Conservation (phyloP, 1,140 invertebrate genomes). For the Latrodectus geometricus region DNA sequence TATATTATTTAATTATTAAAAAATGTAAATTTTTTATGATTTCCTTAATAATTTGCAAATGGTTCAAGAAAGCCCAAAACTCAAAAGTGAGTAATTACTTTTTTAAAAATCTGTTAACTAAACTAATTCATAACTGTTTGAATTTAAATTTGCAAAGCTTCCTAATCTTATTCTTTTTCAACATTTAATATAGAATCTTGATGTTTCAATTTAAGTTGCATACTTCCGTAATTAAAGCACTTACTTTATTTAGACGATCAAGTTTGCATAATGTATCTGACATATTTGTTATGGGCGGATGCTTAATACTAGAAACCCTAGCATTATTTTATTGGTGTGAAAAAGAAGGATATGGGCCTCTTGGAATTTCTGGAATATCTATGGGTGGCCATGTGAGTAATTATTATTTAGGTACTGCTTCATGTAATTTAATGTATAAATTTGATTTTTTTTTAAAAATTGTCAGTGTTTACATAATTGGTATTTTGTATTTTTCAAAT, state of each 20-base stretch:
- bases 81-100: conserved; percentile 80
- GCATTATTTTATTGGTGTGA: conserved; percentile 95
- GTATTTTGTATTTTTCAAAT: too few relatives aligned
- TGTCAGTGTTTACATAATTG: too few relatives aligned
- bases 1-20: too few relatives aligned
- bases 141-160: too few relatives aligned
- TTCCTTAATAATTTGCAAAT: conserved; percentile 67
- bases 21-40: conserved; percentile 22
- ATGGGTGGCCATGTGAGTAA: conserved; percentile 96
- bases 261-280: conserved; percentile 95
- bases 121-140: too few relatives aligned
- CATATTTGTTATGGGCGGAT: conserved; percentile 99
- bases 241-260: conserved; percentile 78
- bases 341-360: conserved; percentile 83
- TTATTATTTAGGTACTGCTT: not conserved
- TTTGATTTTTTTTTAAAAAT: too few relatives aligned
- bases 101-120: too few relatives aligned
- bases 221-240: too few relatives aligned
- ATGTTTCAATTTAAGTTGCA: too few relatives aligned
- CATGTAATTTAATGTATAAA: too few relatives aligned
- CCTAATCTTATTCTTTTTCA: too few relatives aligned
- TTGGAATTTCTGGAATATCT: conserved; percentile 96
- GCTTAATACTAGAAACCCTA: conserved; percentile 92
- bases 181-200: too few relatives aligned
- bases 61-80: conserved; percentile 90